Percentiles rank a stretch among this genome's conserved stretches.
These are phyloP conservation scores for Acromyrmex heyeri DNA, from an alignment of 1,140 invertebrate species.

Conservation along the genomic window DNA sequence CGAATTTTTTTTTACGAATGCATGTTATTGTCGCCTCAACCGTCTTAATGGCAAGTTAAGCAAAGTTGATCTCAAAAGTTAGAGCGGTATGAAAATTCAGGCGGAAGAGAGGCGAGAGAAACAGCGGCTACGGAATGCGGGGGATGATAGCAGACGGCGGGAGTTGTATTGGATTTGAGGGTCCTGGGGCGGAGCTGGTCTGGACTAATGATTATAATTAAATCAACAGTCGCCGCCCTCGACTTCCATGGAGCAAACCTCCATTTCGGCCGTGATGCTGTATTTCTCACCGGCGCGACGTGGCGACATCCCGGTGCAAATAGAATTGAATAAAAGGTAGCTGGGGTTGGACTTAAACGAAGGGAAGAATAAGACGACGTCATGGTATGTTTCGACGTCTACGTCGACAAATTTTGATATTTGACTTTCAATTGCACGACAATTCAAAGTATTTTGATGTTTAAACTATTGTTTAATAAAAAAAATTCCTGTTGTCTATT, in stretches of 20 bases:
- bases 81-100: neutral
- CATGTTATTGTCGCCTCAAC: neutral
- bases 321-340: slow-evolving; percentile 65
- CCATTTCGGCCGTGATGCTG: slow-evolving; percentile 72
- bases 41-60: neutral
- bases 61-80: slow-evolving; percentile 25
- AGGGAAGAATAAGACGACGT: slow-evolving; percentile 37
- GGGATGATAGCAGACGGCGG: slow-evolving; percentile 72
- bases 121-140: slow-evolving; percentile 52
- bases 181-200: slow-evolving; percentile 82
- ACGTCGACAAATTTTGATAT: neutral
- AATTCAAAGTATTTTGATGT: neutral
- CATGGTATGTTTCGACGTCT: slow-evolving; percentile 23
- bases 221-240: slow-evolving; percentile 85
- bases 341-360: slow-evolving; percentile 35
- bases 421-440: neutral
- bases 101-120: slow-evolving; percentile 37
- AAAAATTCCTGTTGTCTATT: neutral
- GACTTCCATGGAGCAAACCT: slow-evolving; percentile 77
- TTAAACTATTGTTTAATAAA: neutral
- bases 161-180: slow-evolving; percentile 83
- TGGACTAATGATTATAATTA: slow-evolving; percentile 84
- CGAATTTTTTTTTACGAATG: neutral
- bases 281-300: slow-evolving; percentile 36
- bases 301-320: slow-evolving; percentile 36